Percentiles rank a stretch among this genome's conserved stretches.
phyloP scores from a whole-genome alignment of 2,113 vertebrate genomes.

The Corydoras maculifer region DNA sequence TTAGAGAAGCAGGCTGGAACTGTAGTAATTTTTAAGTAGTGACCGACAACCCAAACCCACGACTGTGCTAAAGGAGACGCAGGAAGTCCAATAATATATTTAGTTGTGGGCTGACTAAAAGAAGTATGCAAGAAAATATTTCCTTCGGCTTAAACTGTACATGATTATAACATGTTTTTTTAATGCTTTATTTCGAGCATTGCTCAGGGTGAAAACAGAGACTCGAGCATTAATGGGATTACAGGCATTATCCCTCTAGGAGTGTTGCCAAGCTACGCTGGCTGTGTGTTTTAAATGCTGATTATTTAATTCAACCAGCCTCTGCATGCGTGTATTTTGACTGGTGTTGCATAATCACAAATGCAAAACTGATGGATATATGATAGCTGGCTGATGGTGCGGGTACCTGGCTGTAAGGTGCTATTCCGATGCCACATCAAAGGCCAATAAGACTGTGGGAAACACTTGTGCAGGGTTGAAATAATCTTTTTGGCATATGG shows the following conservation, averaged over 20 bases:
- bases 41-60: constrained; percentile 8
- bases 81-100: constrained; percentile 17
- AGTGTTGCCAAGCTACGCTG: background rate
- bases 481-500: constrained; percentile 1
- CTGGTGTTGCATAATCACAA: background rate
- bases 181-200: background rate
- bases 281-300: too few relatives aligned
- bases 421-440: background rate
- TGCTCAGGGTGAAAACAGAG: constrained; percentile 2
- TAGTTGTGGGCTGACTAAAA: constrained; percentile 1
- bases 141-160: background rate
- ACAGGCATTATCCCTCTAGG: background rate
- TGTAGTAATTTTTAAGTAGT: constrained; percentile 17
- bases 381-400: background rate
- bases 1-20: constrained; percentile 15
- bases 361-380: too few relatives aligned
- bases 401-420: background rate
- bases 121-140: background rate
- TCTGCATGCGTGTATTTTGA: background rate
- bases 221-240: constrained; percentile 6
- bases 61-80: constrained; percentile 4
- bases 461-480: constrained; percentile 11
- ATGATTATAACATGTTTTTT: constrained; percentile 5
- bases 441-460: constrained; percentile 12
- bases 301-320: background rate